Percentiles rank a stretch among this genome's conserved stretches.
Conservation (phyloP, 1,140 invertebrate genomes). For the Magallana angulata region DNA sequence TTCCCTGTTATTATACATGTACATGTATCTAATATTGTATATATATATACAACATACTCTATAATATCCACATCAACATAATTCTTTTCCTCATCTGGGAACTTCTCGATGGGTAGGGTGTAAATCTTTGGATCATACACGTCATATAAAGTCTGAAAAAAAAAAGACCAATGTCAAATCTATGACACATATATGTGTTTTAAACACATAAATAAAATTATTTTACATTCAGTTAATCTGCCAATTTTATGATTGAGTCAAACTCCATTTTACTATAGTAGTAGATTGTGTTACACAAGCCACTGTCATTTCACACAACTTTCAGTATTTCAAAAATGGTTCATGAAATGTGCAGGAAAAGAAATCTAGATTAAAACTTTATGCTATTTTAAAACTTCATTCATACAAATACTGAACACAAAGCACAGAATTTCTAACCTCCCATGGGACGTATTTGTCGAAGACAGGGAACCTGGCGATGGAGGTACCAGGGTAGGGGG, state of each 20-base stretch:
- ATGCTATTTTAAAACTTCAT: too few species aligned
- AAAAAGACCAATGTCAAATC: not conserved
- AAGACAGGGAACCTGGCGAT: conserved; percentile 80
- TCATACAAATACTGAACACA: too few species aligned
- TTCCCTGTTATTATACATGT: too few species aligned
- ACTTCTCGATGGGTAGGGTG: conserved; percentile 71
- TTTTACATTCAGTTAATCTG: not conserved
- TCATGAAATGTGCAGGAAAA: too few species aligned
- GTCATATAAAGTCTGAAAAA: conserved; percentile 64
- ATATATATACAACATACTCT: conserved; percentile 68
- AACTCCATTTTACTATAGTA: too few species aligned
- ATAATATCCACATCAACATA: conserved; percentile 79
- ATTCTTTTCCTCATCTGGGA: conserved; percentile 67
- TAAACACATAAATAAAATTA: not conserved
- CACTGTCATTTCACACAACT: too few species aligned
- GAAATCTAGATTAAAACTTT: too few species aligned
- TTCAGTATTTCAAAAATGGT: too few species aligned
- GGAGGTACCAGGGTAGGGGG: conserved; percentile 79
- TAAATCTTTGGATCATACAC: conserved; percentile 79
- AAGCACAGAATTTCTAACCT: conserved; percentile 65
- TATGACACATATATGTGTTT: not conserved
- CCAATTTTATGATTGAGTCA: too few species aligned
- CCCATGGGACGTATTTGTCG: conserved; percentile 81
- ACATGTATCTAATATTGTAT: too few species aligned
- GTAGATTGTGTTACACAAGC: too few species aligned